phyloP scores from a whole-genome alignment of 2,113 vertebrate species.

The Donacobius atricapilla region DNA sequence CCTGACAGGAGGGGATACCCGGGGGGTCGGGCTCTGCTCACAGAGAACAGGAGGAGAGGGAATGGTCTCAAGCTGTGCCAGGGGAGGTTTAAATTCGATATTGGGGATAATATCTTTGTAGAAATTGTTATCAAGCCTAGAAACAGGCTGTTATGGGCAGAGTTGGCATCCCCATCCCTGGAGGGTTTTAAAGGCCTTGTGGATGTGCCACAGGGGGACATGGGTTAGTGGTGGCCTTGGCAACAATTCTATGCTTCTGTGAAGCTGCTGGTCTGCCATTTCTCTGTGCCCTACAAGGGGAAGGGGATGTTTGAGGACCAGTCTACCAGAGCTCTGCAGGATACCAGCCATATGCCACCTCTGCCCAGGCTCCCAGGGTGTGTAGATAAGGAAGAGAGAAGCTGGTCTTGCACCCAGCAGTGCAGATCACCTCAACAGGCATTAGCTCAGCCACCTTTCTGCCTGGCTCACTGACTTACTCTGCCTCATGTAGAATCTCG shows the following conservation, averaged over 20 bases:
- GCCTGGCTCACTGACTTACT: background rate
- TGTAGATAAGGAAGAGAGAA: background rate
- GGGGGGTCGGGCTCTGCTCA: fast-evolving
- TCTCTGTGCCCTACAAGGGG: background rate
- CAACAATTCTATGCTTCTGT: background rate
- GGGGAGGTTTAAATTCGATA: background rate
- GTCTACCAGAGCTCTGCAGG: background rate
- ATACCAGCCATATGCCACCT: background rate
- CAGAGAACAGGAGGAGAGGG: background rate
- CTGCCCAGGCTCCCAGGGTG: background rate
- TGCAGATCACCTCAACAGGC: background rate
- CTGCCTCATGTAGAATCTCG: background rate
- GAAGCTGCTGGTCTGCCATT: background rate
- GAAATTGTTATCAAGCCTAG: background rate
- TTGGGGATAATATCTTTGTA: background rate
- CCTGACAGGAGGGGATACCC: background rate
- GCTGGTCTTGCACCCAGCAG: background rate
- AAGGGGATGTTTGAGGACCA: background rate
- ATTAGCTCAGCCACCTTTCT: background rate
- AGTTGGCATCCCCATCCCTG: background rate
- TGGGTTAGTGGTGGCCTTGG: background rate
- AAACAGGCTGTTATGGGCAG: background rate
- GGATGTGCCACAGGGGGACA: background rate
- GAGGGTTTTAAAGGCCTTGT: background rate
- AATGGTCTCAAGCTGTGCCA: fast-evolving